Evolutionary conservation across 2,888 invertebrate genomes (phyloP), one percentile per base, ranked within the genome.

Genomic region (Elaeidobius kamerunicus): DNA sequence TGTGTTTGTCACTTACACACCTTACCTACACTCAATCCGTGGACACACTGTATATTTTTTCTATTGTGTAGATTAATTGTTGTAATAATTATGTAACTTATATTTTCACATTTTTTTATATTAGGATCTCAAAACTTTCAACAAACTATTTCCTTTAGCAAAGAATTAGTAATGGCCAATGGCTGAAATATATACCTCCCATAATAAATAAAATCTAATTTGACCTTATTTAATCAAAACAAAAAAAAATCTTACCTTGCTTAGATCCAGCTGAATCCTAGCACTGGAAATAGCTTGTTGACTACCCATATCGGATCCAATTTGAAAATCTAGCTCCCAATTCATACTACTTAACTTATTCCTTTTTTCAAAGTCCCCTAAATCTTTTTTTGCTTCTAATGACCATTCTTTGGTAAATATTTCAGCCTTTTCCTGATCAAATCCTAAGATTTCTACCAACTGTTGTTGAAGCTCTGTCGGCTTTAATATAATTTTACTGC

Each of bases 301-400:
- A 43, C 72, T 71, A 50, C 73, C 71, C 23, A 73, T 68, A 50
- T 75, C 73, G 2, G 77, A 76, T 3, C 77, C 74, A 20, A 74
- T 71, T 64, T 79, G 75, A 16, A 80, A 69, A 63, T 79, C 78
- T 1, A 80, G 61, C 54, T 80, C 76, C 81, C 81, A 81, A 20
- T 74, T 72, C 27, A 80, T 69, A 59, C 76, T 73, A 44, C 78
- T 73, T 23, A 81, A 67, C 62, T 78, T 74, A 63, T 75, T 73
- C 15, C 66, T 71, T 53, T 67, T 67, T 53, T 72, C 69, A 59
- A 79, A 69, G 63, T 78, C 76, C 3, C 62, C 62, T 60, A 80
- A 73, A 56, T 79, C 74, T 4, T 74, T 72, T 58, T 78, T 78
- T 1, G 77, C 76, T 55, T 75, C 71, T 28, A 72, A 71, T 1